These are phyloP conservation scores for Bradypodion ventrale DNA, from an alignment of 2,797 vertebrate genomes.

Conservation along the genomic window DNA sequence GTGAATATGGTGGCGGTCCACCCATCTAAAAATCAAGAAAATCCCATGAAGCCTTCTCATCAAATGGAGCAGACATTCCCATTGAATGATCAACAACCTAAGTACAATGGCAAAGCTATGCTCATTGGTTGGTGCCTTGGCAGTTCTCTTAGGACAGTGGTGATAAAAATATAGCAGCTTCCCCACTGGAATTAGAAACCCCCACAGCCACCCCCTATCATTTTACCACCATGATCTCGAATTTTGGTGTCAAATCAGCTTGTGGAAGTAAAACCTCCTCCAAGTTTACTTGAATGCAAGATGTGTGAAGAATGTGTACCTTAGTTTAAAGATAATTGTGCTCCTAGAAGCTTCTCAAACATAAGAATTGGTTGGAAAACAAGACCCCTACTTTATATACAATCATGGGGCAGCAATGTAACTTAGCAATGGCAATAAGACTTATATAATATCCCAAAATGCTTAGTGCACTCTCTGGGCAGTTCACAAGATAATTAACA, in stretches of 20 bases:
- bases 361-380: background rate
- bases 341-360: background rate
- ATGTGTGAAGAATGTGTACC: background rate
- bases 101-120: background rate
- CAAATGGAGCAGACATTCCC: background rate
- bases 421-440: too few species aligned
- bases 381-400: background rate
- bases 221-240: background rate
- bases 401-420: too few species aligned
- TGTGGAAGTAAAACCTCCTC: background rate
- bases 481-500: too few species aligned
- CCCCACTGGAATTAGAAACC: too few species aligned
- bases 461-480: too few species aligned
- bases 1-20: too few species aligned
- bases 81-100: background rate
- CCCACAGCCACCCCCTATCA: background rate
- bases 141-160: too few species aligned
- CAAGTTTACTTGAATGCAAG: background rate
- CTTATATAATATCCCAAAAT: too few species aligned
- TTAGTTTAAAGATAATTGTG: background rate
- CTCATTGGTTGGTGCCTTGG: background rate
- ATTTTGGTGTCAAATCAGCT: background rate
- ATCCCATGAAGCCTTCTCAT: background rate
- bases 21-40: accelerated
- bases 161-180: background rate